Percentiles rank a stretch among this genome's conserved stretches.
phyloP scores from a whole-genome alignment of 2,797 vertebrate species.

The Kryptolebias ocellatus region DNA sequence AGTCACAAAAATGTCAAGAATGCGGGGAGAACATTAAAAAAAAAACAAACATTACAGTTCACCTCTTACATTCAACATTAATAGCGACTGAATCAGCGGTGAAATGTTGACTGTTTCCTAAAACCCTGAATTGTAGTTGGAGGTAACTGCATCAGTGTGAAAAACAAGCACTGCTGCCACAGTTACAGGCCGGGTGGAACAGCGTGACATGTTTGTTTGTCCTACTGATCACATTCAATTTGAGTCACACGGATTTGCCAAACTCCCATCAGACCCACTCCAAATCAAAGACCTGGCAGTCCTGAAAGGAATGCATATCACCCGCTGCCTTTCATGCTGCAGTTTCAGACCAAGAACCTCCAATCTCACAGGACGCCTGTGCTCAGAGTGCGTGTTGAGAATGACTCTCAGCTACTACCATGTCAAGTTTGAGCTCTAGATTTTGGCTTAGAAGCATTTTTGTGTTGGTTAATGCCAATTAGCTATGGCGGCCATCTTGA shows the following conservation, averaged over 20 bases:
- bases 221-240: slow-evolving; percentile 15
- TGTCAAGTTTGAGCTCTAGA: no score
- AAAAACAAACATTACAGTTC: slow-evolving; percentile 42
- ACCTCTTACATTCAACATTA: slow-evolving; percentile 16
- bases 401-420: no score
- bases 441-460: no score
- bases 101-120: neutral
- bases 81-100: neutral
- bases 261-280: slow-evolving; percentile 1
- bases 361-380: no score
- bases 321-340: no score
- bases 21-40: slow-evolving; percentile 40
- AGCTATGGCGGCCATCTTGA: no score
- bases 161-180: neutral
- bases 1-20: slow-evolving; percentile 76
- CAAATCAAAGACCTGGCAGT: neutral
- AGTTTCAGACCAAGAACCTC: no score
- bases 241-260: slow-evolving; percentile 21
- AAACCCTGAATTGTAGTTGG: neutral
- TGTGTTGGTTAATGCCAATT: no score
- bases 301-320: no score
- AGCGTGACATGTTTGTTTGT: slow-evolving; percentile 16
- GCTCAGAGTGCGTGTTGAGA: no score
- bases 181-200: slow-evolving; percentile 1
- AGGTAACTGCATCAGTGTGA: neutral